Conservation (phyloP, 1,140 invertebrate genomes). For the Protaetia brevitarsis region DNA sequence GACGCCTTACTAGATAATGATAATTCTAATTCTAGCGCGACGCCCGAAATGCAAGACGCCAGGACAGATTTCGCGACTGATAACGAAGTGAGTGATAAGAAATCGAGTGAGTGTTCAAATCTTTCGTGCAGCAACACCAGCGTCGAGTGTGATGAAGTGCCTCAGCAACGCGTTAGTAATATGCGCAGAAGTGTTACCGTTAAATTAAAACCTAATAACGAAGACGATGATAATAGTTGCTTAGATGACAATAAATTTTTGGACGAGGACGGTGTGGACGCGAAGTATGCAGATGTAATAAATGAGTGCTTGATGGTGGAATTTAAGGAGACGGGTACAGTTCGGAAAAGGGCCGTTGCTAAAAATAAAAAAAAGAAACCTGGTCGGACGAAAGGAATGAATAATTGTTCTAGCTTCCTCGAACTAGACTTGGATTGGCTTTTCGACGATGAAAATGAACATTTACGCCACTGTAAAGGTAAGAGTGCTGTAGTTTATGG, state of each 20-base stretch:
- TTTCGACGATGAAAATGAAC: constrained; percentile 44
- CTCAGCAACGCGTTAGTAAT: neutral
- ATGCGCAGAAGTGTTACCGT: constrained; percentile 25
- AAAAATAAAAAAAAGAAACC: constrained; percentile 32
- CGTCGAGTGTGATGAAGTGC: constrained; percentile 36
- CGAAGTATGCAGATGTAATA: constrained; percentile 14
- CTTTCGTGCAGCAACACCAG: constrained; percentile 42
- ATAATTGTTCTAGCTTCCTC: constrained; percentile 42
- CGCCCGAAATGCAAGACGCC: constrained; percentile 52
- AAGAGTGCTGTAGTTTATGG: no score
- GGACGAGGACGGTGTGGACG: constrained; percentile 13
- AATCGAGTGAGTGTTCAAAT: constrained; percentile 43
- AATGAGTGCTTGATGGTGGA: constrained; percentile 8
- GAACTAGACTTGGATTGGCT: constrained; percentile 47
- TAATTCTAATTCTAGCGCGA: constrained; percentile 59
- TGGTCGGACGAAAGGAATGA: constrained; percentile 27
- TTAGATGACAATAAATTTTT: constrained; percentile 26
- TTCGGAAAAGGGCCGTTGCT: constrained; percentile 34
- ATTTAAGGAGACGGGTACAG: neutral
- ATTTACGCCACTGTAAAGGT: constrained; percentile 41
- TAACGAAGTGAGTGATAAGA: constrained; percentile 43
- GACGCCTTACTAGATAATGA: constrained; percentile 58
- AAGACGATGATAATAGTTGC: constrained; percentile 22
- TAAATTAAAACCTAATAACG: constrained; percentile 23
- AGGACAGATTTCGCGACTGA: constrained; percentile 39